These are phyloP conservation scores for Chelon auratus DNA, from an alignment of 2,797 vertebrate species.

Conservation along the genomic window DNA sequence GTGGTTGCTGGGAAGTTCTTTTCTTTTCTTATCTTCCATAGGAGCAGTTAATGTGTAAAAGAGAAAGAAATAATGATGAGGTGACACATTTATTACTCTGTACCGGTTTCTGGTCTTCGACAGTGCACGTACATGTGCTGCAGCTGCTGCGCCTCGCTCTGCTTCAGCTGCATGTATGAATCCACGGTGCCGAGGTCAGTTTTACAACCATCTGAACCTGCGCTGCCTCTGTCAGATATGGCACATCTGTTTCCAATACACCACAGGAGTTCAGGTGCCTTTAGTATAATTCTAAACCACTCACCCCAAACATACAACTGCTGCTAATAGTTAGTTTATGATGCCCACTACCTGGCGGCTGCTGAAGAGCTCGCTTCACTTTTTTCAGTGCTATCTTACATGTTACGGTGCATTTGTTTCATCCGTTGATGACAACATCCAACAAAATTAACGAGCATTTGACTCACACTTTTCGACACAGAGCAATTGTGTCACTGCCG, in stretches of 20 bases:
- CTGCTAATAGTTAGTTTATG: not conserved
- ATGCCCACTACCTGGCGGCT: not conserved
- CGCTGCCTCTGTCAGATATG: not conserved
- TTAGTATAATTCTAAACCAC: not conserved
- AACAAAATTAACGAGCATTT: too few species aligned
- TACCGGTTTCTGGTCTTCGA: not conserved
- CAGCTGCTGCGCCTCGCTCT: not conserved
- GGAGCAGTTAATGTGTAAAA: not conserved
- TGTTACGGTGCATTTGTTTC: too few species aligned
- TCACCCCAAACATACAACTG: not conserved
- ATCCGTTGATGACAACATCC: too few species aligned
- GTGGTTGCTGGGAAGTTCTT: too few species aligned
- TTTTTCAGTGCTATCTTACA: too few species aligned
- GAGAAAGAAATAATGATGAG: not conserved
- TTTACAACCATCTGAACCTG: not conserved
- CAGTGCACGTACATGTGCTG: not conserved
- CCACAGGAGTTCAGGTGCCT: too few species aligned
- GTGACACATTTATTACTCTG: not conserved
- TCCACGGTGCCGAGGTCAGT: not conserved
- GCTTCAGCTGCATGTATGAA: not conserved
- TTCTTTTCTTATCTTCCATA: not conserved
- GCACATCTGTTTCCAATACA: not conserved
- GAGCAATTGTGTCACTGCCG: not conserved
- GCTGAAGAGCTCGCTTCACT: too few species aligned
- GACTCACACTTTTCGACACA: too few species aligned